Evolutionary conservation across 2,888 invertebrate genomes (phyloP).

Genomic region (Gastrophysa polygoni): DNA sequence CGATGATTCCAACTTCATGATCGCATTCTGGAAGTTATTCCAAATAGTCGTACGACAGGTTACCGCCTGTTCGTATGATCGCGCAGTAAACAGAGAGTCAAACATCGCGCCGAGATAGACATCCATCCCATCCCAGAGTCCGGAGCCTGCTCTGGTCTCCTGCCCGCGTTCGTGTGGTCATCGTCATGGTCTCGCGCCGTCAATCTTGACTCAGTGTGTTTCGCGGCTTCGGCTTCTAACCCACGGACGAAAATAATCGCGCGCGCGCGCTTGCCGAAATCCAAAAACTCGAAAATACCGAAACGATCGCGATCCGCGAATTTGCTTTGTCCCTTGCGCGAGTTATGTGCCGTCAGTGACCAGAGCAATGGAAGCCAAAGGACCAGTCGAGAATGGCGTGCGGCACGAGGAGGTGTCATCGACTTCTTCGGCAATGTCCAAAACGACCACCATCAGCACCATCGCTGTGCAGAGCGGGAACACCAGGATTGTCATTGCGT

Average conservation of each 20-base stretch:
- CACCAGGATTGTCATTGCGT: constrained; percentile 84
- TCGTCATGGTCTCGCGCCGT: constrained; percentile 41
- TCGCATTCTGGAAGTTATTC: too few species aligned
- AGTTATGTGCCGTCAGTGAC: constrained; percentile 31
- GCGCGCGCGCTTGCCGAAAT: constrained; percentile 1
- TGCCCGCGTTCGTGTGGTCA: constrained; percentile 45
- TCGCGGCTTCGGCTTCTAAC: constrained; percentile 51
- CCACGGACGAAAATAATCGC: not conserved
- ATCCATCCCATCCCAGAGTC: too few species aligned
- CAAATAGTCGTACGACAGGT: too few species aligned
- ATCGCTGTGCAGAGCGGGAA: constrained; percentile 88
- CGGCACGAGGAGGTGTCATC: constrained; percentile 36
- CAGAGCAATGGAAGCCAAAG: constrained; percentile 42
- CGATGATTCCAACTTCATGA: too few species aligned
- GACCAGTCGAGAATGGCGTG: constrained; percentile 43
- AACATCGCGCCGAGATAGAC: too few species aligned
- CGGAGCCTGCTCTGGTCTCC: too few species aligned
- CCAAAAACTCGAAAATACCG: not conserved
- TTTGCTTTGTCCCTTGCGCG: constrained; percentile 7
- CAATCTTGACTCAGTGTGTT: constrained; percentile 53
- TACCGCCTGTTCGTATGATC: too few species aligned
- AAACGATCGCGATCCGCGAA: not conserved
- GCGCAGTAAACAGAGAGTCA: too few species aligned
- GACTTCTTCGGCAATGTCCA: constrained; percentile 54
- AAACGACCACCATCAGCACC: constrained; percentile 86